Evolutionary conservation across 37 sponge, comb jelly and placozoan genomes (phyloP).

Genomic region (Oopsacas minuta): DNA sequence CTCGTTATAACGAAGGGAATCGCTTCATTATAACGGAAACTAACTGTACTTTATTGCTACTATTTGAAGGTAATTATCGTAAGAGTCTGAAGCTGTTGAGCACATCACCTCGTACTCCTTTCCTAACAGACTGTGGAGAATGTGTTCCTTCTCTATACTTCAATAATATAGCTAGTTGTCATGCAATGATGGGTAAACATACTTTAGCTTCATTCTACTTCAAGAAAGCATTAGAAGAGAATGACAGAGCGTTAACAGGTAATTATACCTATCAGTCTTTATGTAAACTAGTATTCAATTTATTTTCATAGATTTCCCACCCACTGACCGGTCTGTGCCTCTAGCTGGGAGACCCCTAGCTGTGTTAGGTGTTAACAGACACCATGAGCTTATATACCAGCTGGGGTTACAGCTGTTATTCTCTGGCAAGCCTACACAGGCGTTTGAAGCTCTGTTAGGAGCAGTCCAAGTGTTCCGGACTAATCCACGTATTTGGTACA

Average conservation of each 20-base stretch:
- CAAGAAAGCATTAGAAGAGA: constrained; percentile 83
- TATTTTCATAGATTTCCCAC: not conserved
- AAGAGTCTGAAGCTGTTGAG: constrained; percentile 61
- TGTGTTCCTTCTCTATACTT: constrained; percentile 75
- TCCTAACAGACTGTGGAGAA: constrained; percentile 61
- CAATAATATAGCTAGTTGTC: constrained; percentile 89
- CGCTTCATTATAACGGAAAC: too few relatives aligned
- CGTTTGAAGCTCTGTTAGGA: constrained; percentile 82
- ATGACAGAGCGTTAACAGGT: constrained; percentile 72
- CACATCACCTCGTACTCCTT: constrained; percentile 64
- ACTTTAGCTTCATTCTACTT: constrained; percentile 72
- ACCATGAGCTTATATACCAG: constrained; percentile 80
- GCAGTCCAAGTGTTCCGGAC: constrained; percentile 78
- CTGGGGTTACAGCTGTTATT: constrained; percentile 82
- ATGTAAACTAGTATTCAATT: too few relatives aligned
- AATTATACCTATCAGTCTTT: not conserved
- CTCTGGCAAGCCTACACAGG: constrained; percentile 60
- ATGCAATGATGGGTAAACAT: constrained; percentile 68
- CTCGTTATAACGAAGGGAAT: too few relatives aligned
- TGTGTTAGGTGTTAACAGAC: constrained; percentile 69
- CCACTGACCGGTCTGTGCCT: constrained; percentile 26
- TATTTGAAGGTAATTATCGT: constrained; percentile 41
- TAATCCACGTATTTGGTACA: constrained; percentile 83
- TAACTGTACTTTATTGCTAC: too few relatives aligned
- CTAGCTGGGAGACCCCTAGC: constrained; percentile 72